These are phyloP conservation scores for Boleophthalmus pectinirostris DNA, from an alignment of 2,113 vertebrate genomes.

Conservation along the genomic window DNA sequence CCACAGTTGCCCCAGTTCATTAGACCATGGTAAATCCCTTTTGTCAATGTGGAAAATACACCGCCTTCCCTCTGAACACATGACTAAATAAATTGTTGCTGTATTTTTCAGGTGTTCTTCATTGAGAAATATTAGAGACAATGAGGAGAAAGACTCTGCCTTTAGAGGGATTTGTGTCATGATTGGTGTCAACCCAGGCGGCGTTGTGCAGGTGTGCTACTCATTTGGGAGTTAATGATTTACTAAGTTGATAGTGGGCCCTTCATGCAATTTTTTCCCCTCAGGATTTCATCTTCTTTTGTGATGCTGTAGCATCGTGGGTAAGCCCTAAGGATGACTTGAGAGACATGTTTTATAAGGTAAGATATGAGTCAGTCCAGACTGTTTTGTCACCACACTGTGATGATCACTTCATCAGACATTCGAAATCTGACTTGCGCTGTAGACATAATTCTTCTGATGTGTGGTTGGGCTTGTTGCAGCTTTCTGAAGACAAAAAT, in stretches of 20 bases:
- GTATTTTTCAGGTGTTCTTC: conserved; percentile 84
- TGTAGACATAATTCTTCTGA: conserved; percentile 53
- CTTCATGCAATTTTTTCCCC: conserved; percentile 14
- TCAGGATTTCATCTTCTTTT: conserved; percentile 96
- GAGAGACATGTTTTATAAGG: conserved; percentile 96
- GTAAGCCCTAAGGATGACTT: conserved; percentile 91
- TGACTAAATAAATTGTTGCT: not conserved
- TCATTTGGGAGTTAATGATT: not conserved
- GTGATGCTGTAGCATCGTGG: conserved; percentile 94
- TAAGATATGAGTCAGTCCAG: conserved; percentile 41
- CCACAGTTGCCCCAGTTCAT: conserved; percentile 95
- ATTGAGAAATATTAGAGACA: conserved; percentile 91
- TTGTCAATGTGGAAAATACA: not conserved
- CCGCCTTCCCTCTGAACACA: not conserved
- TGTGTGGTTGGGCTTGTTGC: conserved; percentile 27
- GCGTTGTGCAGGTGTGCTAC: conserved; percentile 87
- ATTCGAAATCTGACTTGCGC: conserved; percentile 64
- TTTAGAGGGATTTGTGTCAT: conserved; percentile 96
- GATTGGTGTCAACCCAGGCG: conserved; percentile 93
- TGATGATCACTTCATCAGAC: conserved; percentile 63
- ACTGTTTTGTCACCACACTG: conserved; percentile 1
- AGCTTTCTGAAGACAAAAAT: not conserved
- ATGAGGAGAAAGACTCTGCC: conserved; percentile 93
- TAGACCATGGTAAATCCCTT: conserved; percentile 85
- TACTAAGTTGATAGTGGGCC: not conserved